Conservation (phyloP, 2,113 vertebrate species). For the Indicator indicator region DNA sequence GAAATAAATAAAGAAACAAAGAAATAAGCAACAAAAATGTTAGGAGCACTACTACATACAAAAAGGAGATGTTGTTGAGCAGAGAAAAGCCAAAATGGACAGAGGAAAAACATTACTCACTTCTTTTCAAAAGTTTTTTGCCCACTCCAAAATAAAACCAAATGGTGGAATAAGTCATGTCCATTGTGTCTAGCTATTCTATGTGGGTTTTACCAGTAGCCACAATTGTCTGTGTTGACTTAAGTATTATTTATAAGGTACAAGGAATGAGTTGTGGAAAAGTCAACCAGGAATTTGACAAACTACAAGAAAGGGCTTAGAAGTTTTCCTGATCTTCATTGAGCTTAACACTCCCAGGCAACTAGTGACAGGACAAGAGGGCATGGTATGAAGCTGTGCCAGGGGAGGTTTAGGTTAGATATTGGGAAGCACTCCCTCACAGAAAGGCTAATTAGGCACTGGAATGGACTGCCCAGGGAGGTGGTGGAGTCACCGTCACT, state of each 20-base stretch:
- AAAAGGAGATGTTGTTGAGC: neutral
- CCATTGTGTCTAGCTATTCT: conserved; percentile 45
- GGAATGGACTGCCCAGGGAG: no score
- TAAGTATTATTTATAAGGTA: conserved; percentile 56
- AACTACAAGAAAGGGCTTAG: neutral
- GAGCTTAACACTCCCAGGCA: neutral
- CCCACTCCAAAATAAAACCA: conserved; percentile 18
- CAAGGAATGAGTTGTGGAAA: neutral
- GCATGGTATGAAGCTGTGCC: no score
- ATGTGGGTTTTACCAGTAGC: conserved; percentile 60
- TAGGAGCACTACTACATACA: neutral
- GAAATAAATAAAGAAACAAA: neutral
- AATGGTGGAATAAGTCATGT: conserved; percentile 34
- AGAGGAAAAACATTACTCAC: conserved; percentile 7
- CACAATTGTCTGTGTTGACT: conserved; percentile 54
- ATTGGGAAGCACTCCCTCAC: no score
- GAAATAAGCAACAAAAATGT: neutral
- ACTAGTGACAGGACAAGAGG: no score
- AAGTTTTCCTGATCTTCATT: neutral
- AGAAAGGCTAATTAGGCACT: no score
- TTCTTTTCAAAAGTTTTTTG: conserved; percentile 7
- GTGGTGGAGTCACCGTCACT: no score
- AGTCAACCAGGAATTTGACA: neutral
- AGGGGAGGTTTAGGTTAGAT: no score
- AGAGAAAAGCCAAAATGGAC: conserved; percentile 8